These are phyloP conservation scores for Griposia aprilina DNA, from an alignment of 2,888 invertebrate genomes.

Conservation along the genomic window DNA sequence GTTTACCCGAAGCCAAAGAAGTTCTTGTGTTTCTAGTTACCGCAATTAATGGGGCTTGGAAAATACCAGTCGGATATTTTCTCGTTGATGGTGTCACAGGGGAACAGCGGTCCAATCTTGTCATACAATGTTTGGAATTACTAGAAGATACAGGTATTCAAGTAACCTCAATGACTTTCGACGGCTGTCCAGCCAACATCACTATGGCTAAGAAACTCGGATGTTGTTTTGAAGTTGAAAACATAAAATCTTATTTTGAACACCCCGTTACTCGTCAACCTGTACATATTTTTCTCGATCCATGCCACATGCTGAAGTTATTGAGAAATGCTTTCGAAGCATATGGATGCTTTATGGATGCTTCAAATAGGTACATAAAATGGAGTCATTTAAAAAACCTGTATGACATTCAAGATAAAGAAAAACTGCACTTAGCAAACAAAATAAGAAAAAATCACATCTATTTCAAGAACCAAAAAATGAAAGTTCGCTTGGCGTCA, in stretches of 20 bases:
- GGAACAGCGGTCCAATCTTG: slow-evolving; percentile 15
- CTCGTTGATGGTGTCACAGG: slow-evolving; percentile 12
- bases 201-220: slow-evolving; percentile 30
- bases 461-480: slow-evolving; percentile 42
- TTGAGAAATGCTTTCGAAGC: slow-evolving; percentile 20
- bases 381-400: slow-evolving; percentile 17
- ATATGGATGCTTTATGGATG: slow-evolving; percentile 1
- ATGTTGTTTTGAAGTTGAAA: slow-evolving; percentile 20
- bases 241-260: slow-evolving; percentile 33
- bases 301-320: slow-evolving; percentile 42
- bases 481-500: slow-evolving; percentile 45
- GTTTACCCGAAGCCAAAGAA: slow-evolving; percentile 2
- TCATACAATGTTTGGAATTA: slow-evolving; percentile 23
- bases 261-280: slow-evolving; percentile 30
- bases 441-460: neutral
- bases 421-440: slow-evolving; percentile 18
- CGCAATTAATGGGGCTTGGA: slow-evolving; percentile 23
- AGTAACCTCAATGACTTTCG: slow-evolving; percentile 35
- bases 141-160: slow-evolving; percentile 25
- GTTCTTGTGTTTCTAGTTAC: slow-evolving; percentile 24
- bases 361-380: neutral
- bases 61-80: slow-evolving; percentile 36
- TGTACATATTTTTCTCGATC: slow-evolving; percentile 40
- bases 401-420: neutral
- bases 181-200: slow-evolving; percentile 31